Percentiles rank a stretch among this genome's conserved stretches.
These are phyloP conservation scores for Polyodon spathula DNA, from an alignment of 2,113 vertebrate species.

Conservation along the genomic window DNA sequence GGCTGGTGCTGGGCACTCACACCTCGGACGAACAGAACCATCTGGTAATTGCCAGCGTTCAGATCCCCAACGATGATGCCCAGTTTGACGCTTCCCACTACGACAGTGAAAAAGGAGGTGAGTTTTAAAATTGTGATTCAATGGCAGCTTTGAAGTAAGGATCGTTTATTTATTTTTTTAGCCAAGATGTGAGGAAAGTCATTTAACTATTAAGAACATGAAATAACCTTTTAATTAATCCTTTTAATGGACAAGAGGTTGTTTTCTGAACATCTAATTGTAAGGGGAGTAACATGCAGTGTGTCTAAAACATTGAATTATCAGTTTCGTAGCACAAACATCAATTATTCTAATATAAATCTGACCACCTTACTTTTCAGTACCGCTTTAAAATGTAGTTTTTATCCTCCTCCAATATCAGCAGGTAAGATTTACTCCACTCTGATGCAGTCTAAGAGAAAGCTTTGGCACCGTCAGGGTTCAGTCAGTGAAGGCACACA, in stretches of 20 bases:
- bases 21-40: slow-evolving; percentile 92
- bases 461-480: background rate
- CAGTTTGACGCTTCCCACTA: slow-evolving; percentile 81
- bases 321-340: too few relatives aligned
- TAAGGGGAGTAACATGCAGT: background rate
- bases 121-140: slow-evolving; percentile 14
- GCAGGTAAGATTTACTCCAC: slow-evolving; percentile 12
- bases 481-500: background rate
- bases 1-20: slow-evolving; percentile 83
- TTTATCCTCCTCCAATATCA: slow-evolving; percentile 5
- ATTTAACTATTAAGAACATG: background rate
- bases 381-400: slow-evolving; percentile 5
- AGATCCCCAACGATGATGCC: slow-evolving; percentile 82
- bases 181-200: background rate
- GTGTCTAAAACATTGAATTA: too few relatives aligned
- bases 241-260: background rate
- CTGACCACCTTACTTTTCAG: too few relatives aligned
- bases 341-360: too few relatives aligned
- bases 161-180: background rate
- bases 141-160: too few relatives aligned
- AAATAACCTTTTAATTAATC: background rate
- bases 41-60: slow-evolving; percentile 85
- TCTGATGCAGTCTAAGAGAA: background rate
- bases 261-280: background rate
- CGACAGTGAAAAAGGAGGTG: slow-evolving; percentile 88